Evolutionary conservation across 2,888 invertebrate species (phyloP), one percentile per base, ranked within the genome.

Genomic region (Bhutanitis thaidina): DNA sequence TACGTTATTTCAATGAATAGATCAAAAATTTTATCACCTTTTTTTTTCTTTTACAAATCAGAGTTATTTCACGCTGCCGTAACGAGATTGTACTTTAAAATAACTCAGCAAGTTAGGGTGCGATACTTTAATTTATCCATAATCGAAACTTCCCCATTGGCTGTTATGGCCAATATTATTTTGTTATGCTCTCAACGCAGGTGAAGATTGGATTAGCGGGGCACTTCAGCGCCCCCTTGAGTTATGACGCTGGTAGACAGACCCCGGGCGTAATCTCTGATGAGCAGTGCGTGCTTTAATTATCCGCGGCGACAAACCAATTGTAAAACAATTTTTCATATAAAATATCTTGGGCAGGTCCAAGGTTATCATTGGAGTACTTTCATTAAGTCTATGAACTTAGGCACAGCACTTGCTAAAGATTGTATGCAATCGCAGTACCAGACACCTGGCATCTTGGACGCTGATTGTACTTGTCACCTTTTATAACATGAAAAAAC

Each of bases 81-180:
- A 61, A 47, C 56, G 52, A 55, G 63, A 70, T 57, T 60, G 59
- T 51, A 59, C 60, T 62, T 62, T 55, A 59, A 65, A 71, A 67
- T 68, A 67, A 62, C 67, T 58, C 49, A 52, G 65, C 55, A 55
- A 55, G 59, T 63, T 56, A 65, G 60, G 62, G 57, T 55, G 64
- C 66, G 60, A 66, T 63, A 60, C 73, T 74, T 77, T 73, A 74
- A 74, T 77, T 74, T 65, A 56, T 53, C 59, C 53, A 27, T 47
- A 52, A 60, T 55, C 45, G 46, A 48, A 49, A 39, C 36, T 49
- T 43, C 43, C 35, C 49, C 25, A 34, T 41, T 15, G 41, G 40
- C 13, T 41, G 30, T 20, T 34, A 36, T 32, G 43, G 35, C 34
- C 34, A 34, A 36, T 36, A 27, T 41, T 20, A 32, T 15, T 35